Evolutionary conservation across 2,888 invertebrate genomes (phyloP).

Genomic region (Hesperia comma): DNA sequence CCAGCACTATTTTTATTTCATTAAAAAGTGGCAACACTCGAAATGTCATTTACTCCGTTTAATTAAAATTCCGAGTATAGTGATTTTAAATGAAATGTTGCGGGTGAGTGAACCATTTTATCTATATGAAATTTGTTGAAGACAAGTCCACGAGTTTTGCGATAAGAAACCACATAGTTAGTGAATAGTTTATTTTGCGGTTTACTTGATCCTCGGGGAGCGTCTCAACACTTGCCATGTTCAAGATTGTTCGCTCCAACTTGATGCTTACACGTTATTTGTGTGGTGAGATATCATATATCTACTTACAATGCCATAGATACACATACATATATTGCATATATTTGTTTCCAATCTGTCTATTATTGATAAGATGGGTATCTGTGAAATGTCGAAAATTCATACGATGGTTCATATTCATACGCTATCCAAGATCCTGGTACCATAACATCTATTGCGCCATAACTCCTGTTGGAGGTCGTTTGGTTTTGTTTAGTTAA

Average conservation of each 20-base stretch:
- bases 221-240: neutral
- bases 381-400: no score
- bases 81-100: no score
- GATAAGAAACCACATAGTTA: constrained; percentile 9
- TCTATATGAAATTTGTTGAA: neutral
- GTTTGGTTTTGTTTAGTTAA: no score
- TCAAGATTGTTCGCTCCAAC: neutral
- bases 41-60: no score
- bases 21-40: no score
- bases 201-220: neutral
- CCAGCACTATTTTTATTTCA: no score
- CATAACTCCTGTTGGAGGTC: no score
- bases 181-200: constrained; percentile 7
- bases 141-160: neutral
- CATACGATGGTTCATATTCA: no score
- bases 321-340: neutral
- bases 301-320: neutral
- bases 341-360: neutral
- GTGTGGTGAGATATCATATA: neutral
- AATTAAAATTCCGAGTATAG: no score
- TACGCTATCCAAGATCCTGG: no score
- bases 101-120: no score
- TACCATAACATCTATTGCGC: no score
- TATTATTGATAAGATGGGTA: neutral
- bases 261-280: neutral